Base-by-base conservation (phyloP, 2,888 invertebrate species). In the Nephrotoma guestfalica region DNA sequence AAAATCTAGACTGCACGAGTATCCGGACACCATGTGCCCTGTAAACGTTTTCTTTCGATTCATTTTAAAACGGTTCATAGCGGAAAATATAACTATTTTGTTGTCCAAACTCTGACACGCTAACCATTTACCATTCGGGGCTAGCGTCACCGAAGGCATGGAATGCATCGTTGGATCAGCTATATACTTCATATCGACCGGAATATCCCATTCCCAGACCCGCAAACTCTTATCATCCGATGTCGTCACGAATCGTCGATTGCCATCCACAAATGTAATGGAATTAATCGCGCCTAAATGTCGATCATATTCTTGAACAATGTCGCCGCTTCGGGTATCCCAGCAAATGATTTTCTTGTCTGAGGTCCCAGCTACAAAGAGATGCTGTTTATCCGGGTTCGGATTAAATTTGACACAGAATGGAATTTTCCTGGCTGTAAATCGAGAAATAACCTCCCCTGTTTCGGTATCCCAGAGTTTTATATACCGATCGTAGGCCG, bases 261-360 rank as follows among this genome's bases (percentile, higher is more conserved):
- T 99, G 90, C 99, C 98, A 91, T 99, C 99, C 1, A 99, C 99
- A 92, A 99, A 99, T 0, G 99, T 99, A 89, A 99, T 99, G 0
- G 98, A 96, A 91, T 99, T 99, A 0, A 99, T 99, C 2, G 99
- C 98, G 6, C 99, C 99, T 88, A 99, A 93, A 93, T 99, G 99
- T 1, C 99, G 93, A 93, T 99, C 99, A 91, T 99, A 99, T 91
- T 99, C 99, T 91, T 99, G 98, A 0, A 97, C 98, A 89, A 99
- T 95, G 91, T 99, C 98, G 30, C 98, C 98, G 87, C 96, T 96
- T 15, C 99, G 93, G 1, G 94, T 96, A 91, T 99, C 99, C 99
- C 99, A 99, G 91, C 99, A 99, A 89, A 99, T 97, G 88, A 99
- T 99, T 93, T 99, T 99, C 92, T 99, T 99, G 90, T 99, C 99